These are phyloP conservation scores for Muricea muricata DNA, from an alignment of 92 coral and sea anemone species.

Conservation along the genomic window DNA sequence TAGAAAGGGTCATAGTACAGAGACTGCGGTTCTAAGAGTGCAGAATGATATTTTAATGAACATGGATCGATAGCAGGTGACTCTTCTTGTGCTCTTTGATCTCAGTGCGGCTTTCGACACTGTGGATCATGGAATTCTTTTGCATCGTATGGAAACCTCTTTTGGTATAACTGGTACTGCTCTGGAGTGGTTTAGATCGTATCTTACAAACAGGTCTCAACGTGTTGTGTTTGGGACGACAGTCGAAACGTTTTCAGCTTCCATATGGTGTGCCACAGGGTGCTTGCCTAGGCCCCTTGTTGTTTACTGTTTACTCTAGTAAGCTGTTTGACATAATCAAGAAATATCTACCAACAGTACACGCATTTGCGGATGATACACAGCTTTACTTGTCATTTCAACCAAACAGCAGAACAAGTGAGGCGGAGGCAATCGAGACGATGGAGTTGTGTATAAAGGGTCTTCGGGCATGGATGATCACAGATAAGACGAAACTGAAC, in stretches of 20 bases:
- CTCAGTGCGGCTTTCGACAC: conserved; percentile 19
- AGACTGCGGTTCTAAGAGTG: conserved; percentile 23
- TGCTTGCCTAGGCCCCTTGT: conserved; percentile 44
- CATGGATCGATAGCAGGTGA: not conserved
- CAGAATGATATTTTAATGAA: conserved; percentile 4
- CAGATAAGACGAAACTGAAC: conserved; percentile 3
- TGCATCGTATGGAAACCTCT: not conserved
- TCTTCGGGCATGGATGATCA: not conserved
- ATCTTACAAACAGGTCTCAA: conserved; percentile 30
- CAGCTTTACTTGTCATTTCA: conserved; percentile 8
- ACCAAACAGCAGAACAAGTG: not conserved
- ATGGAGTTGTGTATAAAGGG: conserved; percentile 26
- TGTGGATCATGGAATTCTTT: not conserved
- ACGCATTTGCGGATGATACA: conserved; percentile 34
- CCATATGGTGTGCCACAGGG: conserved; percentile 55
- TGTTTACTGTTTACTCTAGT: conserved; percentile 47
- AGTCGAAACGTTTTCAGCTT: conserved; percentile 16
- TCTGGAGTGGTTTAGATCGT: conserved; percentile 22
- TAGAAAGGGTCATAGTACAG: conserved; percentile 21
- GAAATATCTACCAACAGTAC: conserved; percentile 42
- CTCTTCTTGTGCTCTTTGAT: conserved; percentile 2
- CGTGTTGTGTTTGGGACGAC: not conserved
- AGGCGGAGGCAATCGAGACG: not conserved
- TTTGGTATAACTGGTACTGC: not conserved
- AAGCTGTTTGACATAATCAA: conserved; percentile 39